phyloP scores from a whole-genome alignment of 2,888 invertebrate species.

The Apoda limacodes region DNA sequence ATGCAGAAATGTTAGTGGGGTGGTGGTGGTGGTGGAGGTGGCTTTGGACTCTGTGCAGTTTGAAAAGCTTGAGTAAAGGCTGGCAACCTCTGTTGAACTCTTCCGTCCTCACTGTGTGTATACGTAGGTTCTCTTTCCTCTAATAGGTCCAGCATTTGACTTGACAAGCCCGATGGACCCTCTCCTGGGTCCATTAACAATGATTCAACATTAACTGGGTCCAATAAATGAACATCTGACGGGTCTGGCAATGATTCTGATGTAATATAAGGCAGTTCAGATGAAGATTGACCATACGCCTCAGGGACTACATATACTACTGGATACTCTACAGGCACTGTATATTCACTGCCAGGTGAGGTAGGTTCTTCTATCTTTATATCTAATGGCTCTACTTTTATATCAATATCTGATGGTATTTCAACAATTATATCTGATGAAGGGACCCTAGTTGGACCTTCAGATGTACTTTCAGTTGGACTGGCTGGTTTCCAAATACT shows the following conservation, averaged over 20 bases:
- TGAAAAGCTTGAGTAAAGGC: conserved; percentile 64
- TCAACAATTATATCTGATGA: conserved; percentile 54
- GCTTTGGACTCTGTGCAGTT: conserved; percentile 50
- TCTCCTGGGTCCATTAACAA: conserved; percentile 55
- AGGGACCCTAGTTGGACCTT: conserved; percentile 42
- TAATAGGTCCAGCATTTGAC: conserved; percentile 46
- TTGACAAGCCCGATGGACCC: conserved; percentile 51
- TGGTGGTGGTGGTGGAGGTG: conserved; percentile 59
- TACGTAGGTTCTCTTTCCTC: conserved; percentile 31
- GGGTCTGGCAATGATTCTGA: conserved; percentile 34
- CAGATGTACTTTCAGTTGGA: conserved; percentile 35
- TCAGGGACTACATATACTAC: conserved; percentile 51
- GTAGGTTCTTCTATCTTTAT: conserved; percentile 35
- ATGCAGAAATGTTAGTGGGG: conserved; percentile 56
- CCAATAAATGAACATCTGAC: conserved; percentile 40
- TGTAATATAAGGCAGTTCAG: conserved; percentile 32
- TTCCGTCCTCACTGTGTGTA: conserved; percentile 31
- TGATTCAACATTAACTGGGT: conserved; percentile 40
- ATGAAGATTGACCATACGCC: conserved; percentile 27
- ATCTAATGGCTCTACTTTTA: conserved; percentile 49
- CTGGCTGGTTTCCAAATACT: conserved; percentile 43
- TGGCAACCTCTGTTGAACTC: conserved; percentile 47
- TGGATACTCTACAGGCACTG: conserved; percentile 44
- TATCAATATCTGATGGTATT: conserved; percentile 39
- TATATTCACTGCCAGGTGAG: conserved; percentile 38